These are phyloP conservation scores for Ectropis grisescens DNA, from an alignment of 1,140 invertebrate genomes.

Conservation along the genomic window DNA sequence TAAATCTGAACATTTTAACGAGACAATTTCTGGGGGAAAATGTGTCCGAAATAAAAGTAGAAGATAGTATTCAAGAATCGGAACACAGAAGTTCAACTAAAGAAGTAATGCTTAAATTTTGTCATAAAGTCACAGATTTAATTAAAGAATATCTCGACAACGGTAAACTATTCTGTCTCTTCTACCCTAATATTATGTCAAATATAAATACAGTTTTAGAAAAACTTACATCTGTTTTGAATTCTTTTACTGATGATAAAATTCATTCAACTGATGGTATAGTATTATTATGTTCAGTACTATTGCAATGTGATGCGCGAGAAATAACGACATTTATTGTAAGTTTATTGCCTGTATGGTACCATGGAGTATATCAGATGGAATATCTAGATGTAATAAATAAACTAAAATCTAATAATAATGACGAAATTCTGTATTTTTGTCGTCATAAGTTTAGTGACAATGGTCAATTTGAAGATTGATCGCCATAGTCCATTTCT, in stretches of 20 bases:
- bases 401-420: not conserved
- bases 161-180: constrained; percentile 6
- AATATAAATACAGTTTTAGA: not conserved
- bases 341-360: not conserved
- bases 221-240: not conserved
- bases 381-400: constrained; percentile 1
- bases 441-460: no score
- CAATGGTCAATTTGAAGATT: no score
- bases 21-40: not conserved
- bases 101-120: constrained; percentile 2
- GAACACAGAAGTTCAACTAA: no score
- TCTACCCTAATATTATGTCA: not conserved
- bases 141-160: constrained; percentile 15
- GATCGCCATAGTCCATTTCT: no score
- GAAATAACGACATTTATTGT: not conserved
- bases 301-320: not conserved
- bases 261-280: not conserved
- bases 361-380: not conserved
- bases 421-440: no score
- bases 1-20: constrained; percentile 9
- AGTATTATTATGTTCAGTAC: not conserved
- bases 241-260: no score
- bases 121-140: constrained; percentile 12
- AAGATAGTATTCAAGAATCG: no score
- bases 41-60: not conserved